A percentile compares a stretch with the other conserved stretches of the same genome.
Conservation (phyloP, 1,140 invertebrate species). For the Drosophila busckii region DNA sequence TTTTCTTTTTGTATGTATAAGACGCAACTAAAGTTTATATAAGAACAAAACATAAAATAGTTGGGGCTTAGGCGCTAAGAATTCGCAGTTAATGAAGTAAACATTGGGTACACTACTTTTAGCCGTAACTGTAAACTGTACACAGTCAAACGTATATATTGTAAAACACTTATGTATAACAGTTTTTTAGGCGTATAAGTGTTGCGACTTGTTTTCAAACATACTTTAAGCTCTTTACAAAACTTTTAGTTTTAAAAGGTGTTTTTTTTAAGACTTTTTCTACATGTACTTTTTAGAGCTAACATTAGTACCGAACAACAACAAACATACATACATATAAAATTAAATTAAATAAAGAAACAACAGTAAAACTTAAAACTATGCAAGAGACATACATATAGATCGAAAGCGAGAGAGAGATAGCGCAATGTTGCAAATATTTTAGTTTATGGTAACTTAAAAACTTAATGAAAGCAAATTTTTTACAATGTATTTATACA, state of each 20-base stretch:
- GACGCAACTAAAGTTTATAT: constrained; percentile 27
- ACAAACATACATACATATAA: constrained; percentile 31
- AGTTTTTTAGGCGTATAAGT: constrained; percentile 65
- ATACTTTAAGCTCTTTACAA: constrained; percentile 23
- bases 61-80: constrained; percentile 24
- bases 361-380: no score
- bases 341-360: no score
- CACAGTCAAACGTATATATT: constrained; percentile 34
- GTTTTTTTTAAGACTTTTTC: constrained; percentile 53
- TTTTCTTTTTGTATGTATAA: constrained; percentile 20
- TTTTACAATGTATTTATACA: constrained; percentile 78
- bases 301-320: constrained; percentile 40
- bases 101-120: constrained; percentile 19
- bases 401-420: neutral
- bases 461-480: constrained; percentile 77
- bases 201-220: constrained; percentile 51
- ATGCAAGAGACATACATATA: constrained; percentile 4
- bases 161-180: constrained; percentile 37
- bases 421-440: constrained; percentile 54
- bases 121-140: constrained; percentile 51
- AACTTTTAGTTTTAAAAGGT: constrained; percentile 20
- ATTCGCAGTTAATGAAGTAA: no score
- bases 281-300: constrained; percentile 58
- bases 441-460: constrained; percentile 76
- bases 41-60: constrained; percentile 27